phyloP scores from a whole-genome alignment of 2,113 vertebrate genomes.

The Melanostigma gelatinosum region DNA sequence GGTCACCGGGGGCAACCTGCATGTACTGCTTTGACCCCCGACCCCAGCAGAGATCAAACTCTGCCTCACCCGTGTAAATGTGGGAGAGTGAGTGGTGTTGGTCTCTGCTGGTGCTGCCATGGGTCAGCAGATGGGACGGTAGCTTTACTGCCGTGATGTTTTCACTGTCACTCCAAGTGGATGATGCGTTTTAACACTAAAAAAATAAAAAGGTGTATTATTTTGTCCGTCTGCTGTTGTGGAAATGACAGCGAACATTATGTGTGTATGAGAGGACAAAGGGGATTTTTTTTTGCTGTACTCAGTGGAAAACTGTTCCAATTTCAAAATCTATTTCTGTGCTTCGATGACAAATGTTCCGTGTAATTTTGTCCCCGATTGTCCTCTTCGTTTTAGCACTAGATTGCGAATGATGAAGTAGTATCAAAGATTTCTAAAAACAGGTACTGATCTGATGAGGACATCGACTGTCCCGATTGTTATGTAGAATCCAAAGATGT shows the following conservation, averaged over 20 bases:
- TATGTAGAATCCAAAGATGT: neutral
- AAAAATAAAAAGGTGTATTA: neutral
- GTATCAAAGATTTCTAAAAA: neutral
- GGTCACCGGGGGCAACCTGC: conserved; percentile 74
- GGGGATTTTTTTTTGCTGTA: neutral
- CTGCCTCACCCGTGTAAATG: conserved; percentile 53
- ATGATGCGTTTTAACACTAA: neutral
- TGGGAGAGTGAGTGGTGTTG: conserved; percentile 60
- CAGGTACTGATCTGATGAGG: conserved; percentile 4
- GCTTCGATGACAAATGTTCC: neutral
- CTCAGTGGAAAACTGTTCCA: neutral
- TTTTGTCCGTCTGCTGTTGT: neutral
- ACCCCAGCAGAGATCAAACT: conserved; percentile 73
- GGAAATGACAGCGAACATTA: neutral
- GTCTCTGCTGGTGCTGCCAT: conserved; percentile 39
- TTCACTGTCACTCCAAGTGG: conserved; percentile 20
- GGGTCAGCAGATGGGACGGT: conserved; percentile 35
- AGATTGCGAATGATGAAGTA: neutral
- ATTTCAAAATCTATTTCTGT: neutral
- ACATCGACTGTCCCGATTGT: neutral
- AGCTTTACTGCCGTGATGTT: conserved; percentile 31
- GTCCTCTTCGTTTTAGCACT: neutral
- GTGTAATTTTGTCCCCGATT: neutral
- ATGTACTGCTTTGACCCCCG: conserved; percentile 70
- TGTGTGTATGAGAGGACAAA: neutral